Evolutionary conservation across 2,888 invertebrate genomes (phyloP).

Genomic region (Calliopum simillimum): DNA sequence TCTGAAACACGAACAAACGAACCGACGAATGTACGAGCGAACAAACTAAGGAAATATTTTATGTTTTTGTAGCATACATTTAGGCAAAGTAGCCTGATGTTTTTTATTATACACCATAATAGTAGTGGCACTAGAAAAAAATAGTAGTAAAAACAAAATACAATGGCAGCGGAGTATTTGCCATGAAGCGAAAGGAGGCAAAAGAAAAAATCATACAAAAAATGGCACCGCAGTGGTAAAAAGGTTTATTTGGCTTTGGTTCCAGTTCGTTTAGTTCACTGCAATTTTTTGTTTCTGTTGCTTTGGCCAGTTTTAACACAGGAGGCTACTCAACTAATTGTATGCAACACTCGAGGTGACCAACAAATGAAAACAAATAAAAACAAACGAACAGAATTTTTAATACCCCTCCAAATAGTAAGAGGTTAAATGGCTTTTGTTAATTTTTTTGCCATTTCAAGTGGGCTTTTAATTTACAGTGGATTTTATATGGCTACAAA

Average conservation of each 20-base stretch:
- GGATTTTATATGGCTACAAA: too few relatives aligned
- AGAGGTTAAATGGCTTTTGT: too few relatives aligned
- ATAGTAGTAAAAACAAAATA: not conserved
- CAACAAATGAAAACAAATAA: not conserved
- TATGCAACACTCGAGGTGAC: constrained; percentile 18
- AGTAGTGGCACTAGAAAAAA: not conserved
- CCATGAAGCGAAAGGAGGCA: not conserved
- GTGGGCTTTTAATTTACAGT: too few relatives aligned
- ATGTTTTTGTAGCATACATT: constrained; percentile 29
- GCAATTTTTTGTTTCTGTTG: not conserved
- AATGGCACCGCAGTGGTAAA: not conserved
- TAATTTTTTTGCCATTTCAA: too few relatives aligned
- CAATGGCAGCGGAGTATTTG: too few relatives aligned
- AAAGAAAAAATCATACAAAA: not conserved
- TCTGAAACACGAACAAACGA: constrained; percentile 26
- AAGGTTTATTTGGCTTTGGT: not conserved
- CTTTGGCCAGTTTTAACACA: not conserved
- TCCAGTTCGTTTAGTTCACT: not conserved
- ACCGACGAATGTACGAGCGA: not conserved
- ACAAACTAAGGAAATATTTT: constrained; percentile 4
- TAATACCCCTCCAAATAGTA: too few relatives aligned
- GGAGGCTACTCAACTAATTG: constrained; percentile 9
- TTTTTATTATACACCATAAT: constrained; percentile 9
- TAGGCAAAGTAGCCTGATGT: constrained; percentile 30
- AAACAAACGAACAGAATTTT: not conserved